These are phyloP conservation scores for Cyprinella venusta DNA, from an alignment of 2,797 vertebrate genomes.

Conservation along the genomic window DNA sequence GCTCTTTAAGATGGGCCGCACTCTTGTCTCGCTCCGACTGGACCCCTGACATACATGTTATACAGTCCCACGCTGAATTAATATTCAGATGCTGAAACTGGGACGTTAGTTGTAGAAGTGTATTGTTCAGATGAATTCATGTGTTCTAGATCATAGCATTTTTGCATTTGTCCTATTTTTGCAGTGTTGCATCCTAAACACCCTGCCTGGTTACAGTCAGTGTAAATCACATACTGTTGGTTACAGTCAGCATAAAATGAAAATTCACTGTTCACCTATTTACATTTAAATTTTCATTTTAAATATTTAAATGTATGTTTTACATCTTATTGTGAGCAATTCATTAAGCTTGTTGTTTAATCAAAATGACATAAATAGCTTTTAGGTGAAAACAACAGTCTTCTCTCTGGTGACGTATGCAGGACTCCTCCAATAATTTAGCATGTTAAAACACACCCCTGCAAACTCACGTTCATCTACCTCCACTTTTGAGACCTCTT, in stretches of 20 bases:
- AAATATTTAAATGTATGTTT: neutral
- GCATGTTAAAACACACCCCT: neutral
- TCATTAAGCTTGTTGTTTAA: neutral
- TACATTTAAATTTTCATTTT: no score
- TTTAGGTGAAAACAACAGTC: neutral
- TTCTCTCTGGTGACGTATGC: neutral
- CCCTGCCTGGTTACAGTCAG: neutral
- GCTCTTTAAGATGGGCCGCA: constrained; percentile 2
- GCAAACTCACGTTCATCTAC: neutral
- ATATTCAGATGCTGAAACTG: constrained; percentile 6
- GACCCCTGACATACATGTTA: constrained; percentile 12
- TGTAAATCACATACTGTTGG: neutral
- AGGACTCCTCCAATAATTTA: neutral
- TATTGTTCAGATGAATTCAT: neutral
- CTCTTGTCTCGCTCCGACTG: neutral
- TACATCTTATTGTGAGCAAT: neutral
- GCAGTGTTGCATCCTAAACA: neutral
- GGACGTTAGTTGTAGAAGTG: neutral
- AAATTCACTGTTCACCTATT: neutral
- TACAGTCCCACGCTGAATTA: neutral
- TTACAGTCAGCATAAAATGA: neutral
- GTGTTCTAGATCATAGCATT: neutral
- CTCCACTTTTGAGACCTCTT: neutral
- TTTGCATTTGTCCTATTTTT: constrained; percentile 22
- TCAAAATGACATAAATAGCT: neutral